Percentiles rank a stretch among this genome's conserved stretches.
Conservation (phyloP, 2,888 invertebrate species). For the Ophion costatus region DNA sequence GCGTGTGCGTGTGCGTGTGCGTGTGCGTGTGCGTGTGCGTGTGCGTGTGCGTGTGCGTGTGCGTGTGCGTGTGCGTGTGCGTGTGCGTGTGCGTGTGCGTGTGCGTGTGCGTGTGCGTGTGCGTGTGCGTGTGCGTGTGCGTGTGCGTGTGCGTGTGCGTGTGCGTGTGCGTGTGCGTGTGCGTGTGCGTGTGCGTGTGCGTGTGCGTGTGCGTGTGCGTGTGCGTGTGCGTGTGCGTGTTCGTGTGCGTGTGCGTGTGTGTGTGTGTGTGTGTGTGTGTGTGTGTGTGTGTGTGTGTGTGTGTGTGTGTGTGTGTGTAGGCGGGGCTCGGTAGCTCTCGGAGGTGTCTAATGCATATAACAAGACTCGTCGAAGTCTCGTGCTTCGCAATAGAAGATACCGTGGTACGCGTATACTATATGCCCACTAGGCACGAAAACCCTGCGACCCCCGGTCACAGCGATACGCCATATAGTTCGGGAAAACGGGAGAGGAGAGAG, state of each 20-base stretch:
- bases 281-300: not conserved
- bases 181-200: too few relatives aligned
- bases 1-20: not conserved
- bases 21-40: not conserved
- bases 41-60: not conserved
- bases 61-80: not conserved
- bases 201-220: too few relatives aligned
- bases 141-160: not conserved
- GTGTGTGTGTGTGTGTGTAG: not conserved
- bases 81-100: not conserved
- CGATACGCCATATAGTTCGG: constrained; percentile 33
- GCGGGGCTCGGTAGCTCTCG: constrained; percentile 10
- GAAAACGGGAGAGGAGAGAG: constrained; percentile 26
- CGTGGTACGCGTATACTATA: constrained; percentile 26
- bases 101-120: not conserved
- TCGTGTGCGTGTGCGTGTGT: too few relatives aligned
- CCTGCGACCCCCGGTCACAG: constrained; percentile 43
- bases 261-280: not conserved
- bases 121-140: not conserved
- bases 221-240: too few relatives aligned
- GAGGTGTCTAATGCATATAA: constrained; percentile 18
- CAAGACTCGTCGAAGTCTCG: constrained; percentile 19
- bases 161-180: not conserved
- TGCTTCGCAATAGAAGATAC: constrained; percentile 35
- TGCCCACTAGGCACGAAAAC: constrained; percentile 53